Conservation (phyloP, 2,797 vertebrate species). For the Florisuga fusca region DNA sequence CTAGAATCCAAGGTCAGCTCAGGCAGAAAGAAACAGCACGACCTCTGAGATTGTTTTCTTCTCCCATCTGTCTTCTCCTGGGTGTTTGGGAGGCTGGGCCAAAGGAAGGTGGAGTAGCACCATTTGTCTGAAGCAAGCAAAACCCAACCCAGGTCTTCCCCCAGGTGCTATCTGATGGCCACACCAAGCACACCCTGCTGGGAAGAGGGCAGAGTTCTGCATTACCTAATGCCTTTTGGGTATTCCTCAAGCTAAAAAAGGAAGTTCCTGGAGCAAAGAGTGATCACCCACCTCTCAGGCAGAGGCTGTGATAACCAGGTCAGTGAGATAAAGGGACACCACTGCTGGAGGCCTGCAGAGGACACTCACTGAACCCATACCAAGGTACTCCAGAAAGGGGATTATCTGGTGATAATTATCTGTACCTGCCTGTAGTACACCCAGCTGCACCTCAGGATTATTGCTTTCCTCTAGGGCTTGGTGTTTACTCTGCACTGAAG, state of each 20-base stretch:
- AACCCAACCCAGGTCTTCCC: neutral
- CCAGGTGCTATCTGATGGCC: neutral
- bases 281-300: neutral
- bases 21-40: neutral
- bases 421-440: neutral
- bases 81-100: neutral
- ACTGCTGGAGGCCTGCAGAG: neutral
- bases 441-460: neutral
- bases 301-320: neutral
- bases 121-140: neutral
- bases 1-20: neutral
- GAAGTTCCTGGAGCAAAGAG: rapidly evolving
- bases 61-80: neutral
- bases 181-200: too few species aligned
- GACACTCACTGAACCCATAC: neutral
- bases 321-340: neutral
- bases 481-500: neutral
- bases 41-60: neutral
- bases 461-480: neutral
- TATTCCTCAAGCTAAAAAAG: neutral
- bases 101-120: neutral
- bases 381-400: neutral
- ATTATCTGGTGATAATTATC: neutral
- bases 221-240: neutral
- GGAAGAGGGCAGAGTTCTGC: neutral